Conservation (phyloP, 2,888 invertebrate genomes). For the Coremacera marginata region DNA sequence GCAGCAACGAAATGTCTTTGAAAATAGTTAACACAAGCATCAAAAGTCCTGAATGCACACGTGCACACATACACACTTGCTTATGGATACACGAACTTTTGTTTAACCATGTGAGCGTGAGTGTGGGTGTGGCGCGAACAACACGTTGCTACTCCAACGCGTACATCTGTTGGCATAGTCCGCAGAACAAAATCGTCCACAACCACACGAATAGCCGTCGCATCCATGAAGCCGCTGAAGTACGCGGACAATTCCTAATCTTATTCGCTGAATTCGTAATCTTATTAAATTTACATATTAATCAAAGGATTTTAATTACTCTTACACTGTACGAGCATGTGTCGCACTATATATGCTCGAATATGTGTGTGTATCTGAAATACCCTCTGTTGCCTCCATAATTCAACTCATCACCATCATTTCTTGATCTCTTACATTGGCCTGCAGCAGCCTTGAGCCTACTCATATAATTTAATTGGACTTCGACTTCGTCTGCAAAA, state of each 20-base stretch:
- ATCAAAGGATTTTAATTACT: constrained; percentile 98
- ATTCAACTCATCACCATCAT: background rate
- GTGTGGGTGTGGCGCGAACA: constrained; percentile 29
- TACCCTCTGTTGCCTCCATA: background rate
- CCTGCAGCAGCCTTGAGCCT: constrained; percentile 53
- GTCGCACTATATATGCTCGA: background rate
- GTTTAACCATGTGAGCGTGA: background rate
- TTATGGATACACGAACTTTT: constrained; percentile 32
- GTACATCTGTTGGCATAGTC: background rate
- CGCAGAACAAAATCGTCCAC: background rate
- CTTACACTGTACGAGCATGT: constrained; percentile 70
- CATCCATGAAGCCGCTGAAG: constrained; percentile 16
- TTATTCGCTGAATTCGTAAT: constrained; percentile 94
- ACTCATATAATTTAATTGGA: constrained; percentile 63
- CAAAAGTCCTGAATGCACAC: constrained; percentile 24
- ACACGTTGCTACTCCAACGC: constrained; percentile 32
- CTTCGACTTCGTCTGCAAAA: constrained; percentile 57
- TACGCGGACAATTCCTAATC: constrained; percentile 69
- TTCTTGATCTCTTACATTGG: constrained; percentile 1
- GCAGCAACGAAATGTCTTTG: constrained; percentile 23
- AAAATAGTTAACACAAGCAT: constrained; percentile 36
- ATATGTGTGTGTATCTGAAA: background rate
- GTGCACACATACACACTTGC: no score
- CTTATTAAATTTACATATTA: constrained; percentile 99
- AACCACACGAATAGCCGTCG: background rate